These are phyloP conservation scores for Ceriagrion tenellum DNA, from an alignment of 2,888 invertebrate genomes.

Conservation along the genomic window DNA sequence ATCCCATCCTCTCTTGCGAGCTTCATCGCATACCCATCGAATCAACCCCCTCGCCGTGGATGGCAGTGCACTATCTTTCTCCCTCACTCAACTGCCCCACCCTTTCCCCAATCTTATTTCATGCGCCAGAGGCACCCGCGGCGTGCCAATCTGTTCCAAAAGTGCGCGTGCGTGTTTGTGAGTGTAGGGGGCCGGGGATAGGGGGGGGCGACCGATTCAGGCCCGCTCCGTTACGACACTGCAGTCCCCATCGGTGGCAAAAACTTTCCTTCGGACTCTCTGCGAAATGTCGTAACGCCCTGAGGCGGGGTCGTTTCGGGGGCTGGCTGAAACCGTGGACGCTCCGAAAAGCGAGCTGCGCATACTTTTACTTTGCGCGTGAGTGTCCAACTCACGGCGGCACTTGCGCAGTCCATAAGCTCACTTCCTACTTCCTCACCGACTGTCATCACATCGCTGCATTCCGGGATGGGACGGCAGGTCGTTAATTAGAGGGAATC, in stretches of 20 bases:
- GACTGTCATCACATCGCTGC: background rate
- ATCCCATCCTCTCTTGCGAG: too few species aligned
- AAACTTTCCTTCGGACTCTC: constrained; percentile 53
- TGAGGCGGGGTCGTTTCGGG: constrained; percentile 47
- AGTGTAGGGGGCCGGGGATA: background rate
- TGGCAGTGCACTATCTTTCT: background rate
- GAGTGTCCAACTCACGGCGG: background rate
- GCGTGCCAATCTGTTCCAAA: background rate
- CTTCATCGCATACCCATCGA: too few species aligned
- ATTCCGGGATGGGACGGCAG: too few species aligned
- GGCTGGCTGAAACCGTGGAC: background rate
- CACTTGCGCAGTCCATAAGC: background rate
- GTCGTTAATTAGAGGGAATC: too few species aligned
- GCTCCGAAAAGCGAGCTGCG: background rate
- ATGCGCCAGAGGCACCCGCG: too few species aligned
- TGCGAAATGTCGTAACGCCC: constrained; percentile 40
- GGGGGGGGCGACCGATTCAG: background rate
- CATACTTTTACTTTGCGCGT: background rate
- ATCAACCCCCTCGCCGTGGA: background rate
- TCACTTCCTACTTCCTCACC: constrained; percentile 11
- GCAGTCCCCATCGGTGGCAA: constrained; percentile 39
- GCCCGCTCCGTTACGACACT: constrained; percentile 28
- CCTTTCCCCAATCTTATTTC: background rate
- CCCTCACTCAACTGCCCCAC: background rate
- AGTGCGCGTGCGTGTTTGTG: background rate